A percentile compares a stretch with the other conserved stretches of the same genome.
These are phyloP conservation scores for Agrilus planipennis DNA, from an alignment of 1,140 invertebrate species.

Conservation along the genomic window DNA sequence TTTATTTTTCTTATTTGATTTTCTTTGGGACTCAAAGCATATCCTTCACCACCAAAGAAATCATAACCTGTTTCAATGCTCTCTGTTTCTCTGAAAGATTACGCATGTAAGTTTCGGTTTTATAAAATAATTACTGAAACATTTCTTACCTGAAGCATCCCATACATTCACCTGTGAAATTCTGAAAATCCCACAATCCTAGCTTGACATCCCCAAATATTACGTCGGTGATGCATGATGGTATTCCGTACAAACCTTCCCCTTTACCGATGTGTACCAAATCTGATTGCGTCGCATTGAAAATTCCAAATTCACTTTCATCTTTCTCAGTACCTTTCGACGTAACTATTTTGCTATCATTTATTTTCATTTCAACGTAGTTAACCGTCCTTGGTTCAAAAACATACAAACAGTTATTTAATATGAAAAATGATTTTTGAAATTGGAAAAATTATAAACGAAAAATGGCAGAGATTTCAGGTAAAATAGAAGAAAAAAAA, in stretches of 20 bases:
- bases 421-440: no score
- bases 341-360: conserved; percentile 27
- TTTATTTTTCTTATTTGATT: conserved; percentile 34
- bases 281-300: conserved; percentile 1
- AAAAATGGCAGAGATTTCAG: no score
- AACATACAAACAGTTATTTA: no score
- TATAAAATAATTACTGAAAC: conserved; percentile 19
- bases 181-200: conserved; percentile 79
- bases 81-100: conserved; percentile 2
- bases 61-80: conserved; percentile 32
- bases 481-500: no score
- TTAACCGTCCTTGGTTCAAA: conserved; percentile 47
- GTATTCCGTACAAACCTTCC: conserved; percentile 35
- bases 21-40: conserved; percentile 46
- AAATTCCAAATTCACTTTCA: neutral
- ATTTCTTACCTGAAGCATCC: conserved; percentile 59
- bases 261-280: conserved; percentile 6
- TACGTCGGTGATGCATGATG: conserved; percentile 65
- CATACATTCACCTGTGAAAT: conserved; percentile 51
- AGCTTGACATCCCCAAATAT: conserved; percentile 66
- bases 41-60: conserved; percentile 67
- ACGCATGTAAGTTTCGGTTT: neutral
- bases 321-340: neutral
- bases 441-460: no score
- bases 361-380: conserved; percentile 42